Evolutionary conservation across 2,888 invertebrate species (phyloP), one percentile per base, ranked within the genome.

Genomic region (Tribolium freemani): DNA sequence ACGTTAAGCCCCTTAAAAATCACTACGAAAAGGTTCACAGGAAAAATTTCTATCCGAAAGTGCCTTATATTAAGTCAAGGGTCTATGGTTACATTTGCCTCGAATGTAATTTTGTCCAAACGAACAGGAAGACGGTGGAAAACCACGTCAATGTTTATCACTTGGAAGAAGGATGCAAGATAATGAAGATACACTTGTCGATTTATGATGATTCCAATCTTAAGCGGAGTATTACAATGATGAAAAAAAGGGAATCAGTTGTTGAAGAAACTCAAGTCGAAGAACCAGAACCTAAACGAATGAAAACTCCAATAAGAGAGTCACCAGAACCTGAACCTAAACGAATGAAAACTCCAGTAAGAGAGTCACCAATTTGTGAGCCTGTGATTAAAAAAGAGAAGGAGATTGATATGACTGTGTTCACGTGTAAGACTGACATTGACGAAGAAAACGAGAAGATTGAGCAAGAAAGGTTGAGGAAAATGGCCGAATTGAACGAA

Each of bases 101-200:
- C 1, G 88, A 90, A 69, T 95, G 95, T 81, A 91, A 94, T 82
- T 95, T 89, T 76, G 89, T 93, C 1, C 95, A 95, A 84, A 82
- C 94, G 75, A 88, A 88, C 4, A 85, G 89, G 56, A 85, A 87
- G 38, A 90, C 91, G 79, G 85, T 94, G 0, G 89, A 91, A 73
- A 88, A 87, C 0, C 95, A 95, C 78, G 87, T 93, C 0, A 87
- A 88, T 51, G 82, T 85, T 0, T 89, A 90, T 74, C 93, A 91
- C 76, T 83, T 87, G 54, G 86, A 87, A 53, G 85, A 87, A 61
- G 86, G 88, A 72, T 88, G 88, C 0, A 87, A 88, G 9, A 82
- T 85, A 38, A 73, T 80, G 57, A 85, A 84, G 71, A 82, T 87
- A 5, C 84, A 82, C 71, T 80, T 87, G 75, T 85, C 86, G 0